These are phyloP conservation scores for Myiozetetes cayanensis DNA, from an alignment of 2,113 vertebrate genomes.

Conservation along the genomic window DNA sequence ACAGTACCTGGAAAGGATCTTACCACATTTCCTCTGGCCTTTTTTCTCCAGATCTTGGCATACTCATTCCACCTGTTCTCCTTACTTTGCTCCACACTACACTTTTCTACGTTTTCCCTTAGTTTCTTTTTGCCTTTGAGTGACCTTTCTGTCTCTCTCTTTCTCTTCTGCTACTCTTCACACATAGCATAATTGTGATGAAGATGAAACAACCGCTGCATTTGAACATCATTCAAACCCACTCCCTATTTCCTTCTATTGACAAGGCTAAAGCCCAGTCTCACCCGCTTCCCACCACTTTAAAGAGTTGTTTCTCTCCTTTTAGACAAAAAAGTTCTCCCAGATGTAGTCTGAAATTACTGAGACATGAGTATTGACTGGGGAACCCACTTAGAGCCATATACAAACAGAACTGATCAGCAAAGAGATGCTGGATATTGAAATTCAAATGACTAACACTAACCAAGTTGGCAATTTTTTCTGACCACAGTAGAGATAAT, in stretches of 20 bases:
- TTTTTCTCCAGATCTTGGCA: background rate
- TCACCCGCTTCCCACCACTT: fast-evolving
- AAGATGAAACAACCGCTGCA: background rate
- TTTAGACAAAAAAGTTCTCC: background rate
- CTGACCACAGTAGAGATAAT: background rate
- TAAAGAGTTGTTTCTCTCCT: background rate
- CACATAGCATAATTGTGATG: background rate
- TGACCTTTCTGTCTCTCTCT: background rate
- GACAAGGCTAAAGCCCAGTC: background rate
- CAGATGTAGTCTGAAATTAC: background rate
- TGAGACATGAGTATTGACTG: background rate
- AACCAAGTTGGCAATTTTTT: background rate
- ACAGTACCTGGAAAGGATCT: background rate
- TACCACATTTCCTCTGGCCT: background rate
- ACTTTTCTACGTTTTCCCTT: background rate
- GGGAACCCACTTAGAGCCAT: background rate
- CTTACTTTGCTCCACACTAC: background rate
- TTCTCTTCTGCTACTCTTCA: background rate
- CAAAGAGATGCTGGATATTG: background rate
- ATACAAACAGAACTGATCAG: background rate
- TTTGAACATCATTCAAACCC: background rate
- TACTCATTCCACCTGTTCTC: background rate
- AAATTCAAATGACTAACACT: background rate
- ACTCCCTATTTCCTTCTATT: background rate
- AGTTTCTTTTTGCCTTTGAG: background rate